Evolutionary conservation across 1,140 invertebrate species (phyloP), one percentile per base, ranked within the genome.

Genomic region (Anoplolepis gracilipes): DNA sequence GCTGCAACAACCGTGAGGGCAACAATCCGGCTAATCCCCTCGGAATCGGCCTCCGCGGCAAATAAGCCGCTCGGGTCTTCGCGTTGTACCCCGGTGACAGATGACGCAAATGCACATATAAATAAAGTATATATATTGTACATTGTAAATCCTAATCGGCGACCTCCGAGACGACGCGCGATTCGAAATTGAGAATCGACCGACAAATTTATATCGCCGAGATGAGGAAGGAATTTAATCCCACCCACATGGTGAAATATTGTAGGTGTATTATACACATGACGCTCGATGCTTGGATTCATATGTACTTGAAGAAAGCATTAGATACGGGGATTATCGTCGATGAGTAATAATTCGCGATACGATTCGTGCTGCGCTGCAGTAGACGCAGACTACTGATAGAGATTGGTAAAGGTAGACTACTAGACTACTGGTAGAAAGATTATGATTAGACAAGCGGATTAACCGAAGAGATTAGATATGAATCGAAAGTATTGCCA

Each of bases 11-110:
- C 69, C 55, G 53, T 79, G 86, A 39, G 53, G 19, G 90, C 88
- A 78, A 86, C 69, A 65, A 75, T 53, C 69, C 84, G 77, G 79
- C 89, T 90, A 88, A 90, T 90, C 90, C 90, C 53, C 57, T 82
- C 46, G 77, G 75, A 85, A 88, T 90, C 88, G 46, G 85, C 88
- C 88, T 85, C 85, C 25, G 36, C 36, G 39, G 22, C 25, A 33
- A 62, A 84, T 53, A 55, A 86, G 39, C 73, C 61, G 30, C 46
- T n/a, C 19, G 55, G 55, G 53, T 64, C 62, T 42, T 19, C 84
- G 46, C 39, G 16, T 39, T 36, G 11, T 16, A 11, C 42, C 25
- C 30, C 88, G 70, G 78, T 86, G 88, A 90, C 88, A 85, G 79
- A 90, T 69, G 61, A 67, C 76, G 75, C 65, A 36, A 39, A 42